Evolutionary conservation across 2,888 invertebrate species (phyloP).

Genomic region (Hydrotaea cyrtoneurina): DNA sequence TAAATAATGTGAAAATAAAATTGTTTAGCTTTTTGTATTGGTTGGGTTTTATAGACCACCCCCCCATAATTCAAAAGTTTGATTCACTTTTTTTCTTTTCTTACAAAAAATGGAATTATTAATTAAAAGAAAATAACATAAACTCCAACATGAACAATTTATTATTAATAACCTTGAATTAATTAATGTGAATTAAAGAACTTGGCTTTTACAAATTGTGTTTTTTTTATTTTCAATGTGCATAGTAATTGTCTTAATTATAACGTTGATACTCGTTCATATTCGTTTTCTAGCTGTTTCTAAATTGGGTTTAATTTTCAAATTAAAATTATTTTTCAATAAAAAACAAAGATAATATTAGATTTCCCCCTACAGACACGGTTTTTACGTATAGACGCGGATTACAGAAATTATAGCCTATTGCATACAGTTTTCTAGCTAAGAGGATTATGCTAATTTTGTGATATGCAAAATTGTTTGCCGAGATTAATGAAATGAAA

Average conservation of each 20-base stretch:
- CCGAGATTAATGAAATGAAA: no score
- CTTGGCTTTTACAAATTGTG: neutral
- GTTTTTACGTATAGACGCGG: no score
- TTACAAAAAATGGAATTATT: constrained; percentile 1
- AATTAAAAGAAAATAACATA: neutral
- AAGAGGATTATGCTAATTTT: no score
- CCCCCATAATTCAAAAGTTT: neutral
- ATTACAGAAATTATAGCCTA: no score
- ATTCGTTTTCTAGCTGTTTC: neutral
- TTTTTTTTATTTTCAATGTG: no score
- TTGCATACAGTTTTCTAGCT: no score
- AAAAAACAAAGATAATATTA: no score
- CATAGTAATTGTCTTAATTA: neutral
- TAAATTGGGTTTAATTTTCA: neutral
- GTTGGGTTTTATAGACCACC: neutral
- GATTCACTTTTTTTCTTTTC: neutral
- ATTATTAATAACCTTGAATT: constrained; percentile 29
- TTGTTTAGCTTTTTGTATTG: constrained; percentile 9
- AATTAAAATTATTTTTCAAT: no score
- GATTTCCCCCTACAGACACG: no score
- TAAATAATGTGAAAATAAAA: neutral
- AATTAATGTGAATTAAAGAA: constrained; percentile 39
- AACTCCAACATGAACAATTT: constrained; percentile 13
- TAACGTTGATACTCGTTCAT: neutral
- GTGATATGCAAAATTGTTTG: no score